Conservation (phyloP, 1,140 invertebrate species). For the Scylla paramamosain region DNA sequence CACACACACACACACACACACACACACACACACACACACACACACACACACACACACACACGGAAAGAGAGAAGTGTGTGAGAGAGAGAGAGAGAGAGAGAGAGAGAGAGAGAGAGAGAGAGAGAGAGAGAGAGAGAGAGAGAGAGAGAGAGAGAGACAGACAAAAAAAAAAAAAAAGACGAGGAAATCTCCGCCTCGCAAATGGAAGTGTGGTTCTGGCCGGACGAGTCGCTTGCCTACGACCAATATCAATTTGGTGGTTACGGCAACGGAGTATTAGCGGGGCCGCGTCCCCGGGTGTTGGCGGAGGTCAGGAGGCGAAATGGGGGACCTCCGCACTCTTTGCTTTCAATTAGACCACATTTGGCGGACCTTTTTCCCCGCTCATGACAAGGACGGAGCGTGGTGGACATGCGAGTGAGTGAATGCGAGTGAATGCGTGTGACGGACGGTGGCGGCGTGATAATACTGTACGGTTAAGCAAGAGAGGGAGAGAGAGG, state of each 20-base stretch:
- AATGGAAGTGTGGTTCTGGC: slow-evolving; percentile 11
- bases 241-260: slow-evolving; percentile 36
- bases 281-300: background rate
- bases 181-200: background rate
- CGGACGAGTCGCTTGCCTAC: slow-evolving; percentile 23
- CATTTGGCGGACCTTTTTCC: background rate
- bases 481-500: background rate
- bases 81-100: background rate
- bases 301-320: background rate
- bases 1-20: slow-evolving; percentile 29
- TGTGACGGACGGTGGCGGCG: no score
- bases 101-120: no score
- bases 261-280: slow-evolving; percentile 42
- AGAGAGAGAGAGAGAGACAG: no score
- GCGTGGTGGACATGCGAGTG: background rate
- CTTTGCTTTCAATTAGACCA: background rate
- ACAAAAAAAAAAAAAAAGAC: background rate
- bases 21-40: background rate
- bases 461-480: background rate
- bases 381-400: background rate
- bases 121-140: background rate
- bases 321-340: background rate
- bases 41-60: background rate
- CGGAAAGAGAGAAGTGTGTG: no score
- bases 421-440: background rate